Percentiles rank a stretch among this genome's conserved stretches.
Evolutionary conservation across 2,888 invertebrate genomes (phyloP).

Genomic region (Drosophila recens): DNA sequence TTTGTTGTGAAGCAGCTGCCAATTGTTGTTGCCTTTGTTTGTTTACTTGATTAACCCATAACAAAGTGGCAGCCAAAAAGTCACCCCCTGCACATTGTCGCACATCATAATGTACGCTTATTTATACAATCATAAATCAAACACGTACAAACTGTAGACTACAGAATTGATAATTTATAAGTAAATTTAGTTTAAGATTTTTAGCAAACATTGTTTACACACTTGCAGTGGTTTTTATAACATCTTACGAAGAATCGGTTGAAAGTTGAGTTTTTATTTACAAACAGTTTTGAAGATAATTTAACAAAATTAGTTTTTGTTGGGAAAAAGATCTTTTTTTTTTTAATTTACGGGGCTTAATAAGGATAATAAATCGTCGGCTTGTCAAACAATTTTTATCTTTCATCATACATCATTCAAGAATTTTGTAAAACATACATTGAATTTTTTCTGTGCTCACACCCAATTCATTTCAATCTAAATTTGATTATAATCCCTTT

Average conservation of each 20-base stretch:
- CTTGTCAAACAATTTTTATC: neutral
- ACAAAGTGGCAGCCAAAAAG: constrained; percentile 4
- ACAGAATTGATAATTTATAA: no score
- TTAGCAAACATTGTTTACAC: no score
- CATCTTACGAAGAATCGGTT: no score
- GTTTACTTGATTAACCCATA: constrained; percentile 73
- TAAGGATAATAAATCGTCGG: neutral
- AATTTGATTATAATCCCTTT: constrained; percentile 33
- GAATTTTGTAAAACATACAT: neutral
- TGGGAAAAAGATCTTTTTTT: neutral
- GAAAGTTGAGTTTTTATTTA: no score
- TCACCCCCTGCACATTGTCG: constrained; percentile 39
- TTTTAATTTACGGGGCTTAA: neutral
- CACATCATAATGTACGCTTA: constrained; percentile 50
- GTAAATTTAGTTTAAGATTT: no score
- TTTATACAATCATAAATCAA: constrained; percentile 46
- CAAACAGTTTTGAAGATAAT: neutral
- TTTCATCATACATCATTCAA: neutral
- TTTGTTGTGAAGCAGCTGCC: constrained; percentile 16
- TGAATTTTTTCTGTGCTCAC: constrained; percentile 4
- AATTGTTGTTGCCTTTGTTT: constrained; percentile 60
- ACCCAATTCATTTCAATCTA: constrained; percentile 23
- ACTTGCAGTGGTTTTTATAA: no score
- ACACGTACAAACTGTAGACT: neutral
- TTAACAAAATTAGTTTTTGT: neutral